Percentiles rank a stretch among this genome's conserved stretches.
phyloP scores from a whole-genome alignment of 2,888 invertebrate genomes.

The Brenthis ino region DNA sequence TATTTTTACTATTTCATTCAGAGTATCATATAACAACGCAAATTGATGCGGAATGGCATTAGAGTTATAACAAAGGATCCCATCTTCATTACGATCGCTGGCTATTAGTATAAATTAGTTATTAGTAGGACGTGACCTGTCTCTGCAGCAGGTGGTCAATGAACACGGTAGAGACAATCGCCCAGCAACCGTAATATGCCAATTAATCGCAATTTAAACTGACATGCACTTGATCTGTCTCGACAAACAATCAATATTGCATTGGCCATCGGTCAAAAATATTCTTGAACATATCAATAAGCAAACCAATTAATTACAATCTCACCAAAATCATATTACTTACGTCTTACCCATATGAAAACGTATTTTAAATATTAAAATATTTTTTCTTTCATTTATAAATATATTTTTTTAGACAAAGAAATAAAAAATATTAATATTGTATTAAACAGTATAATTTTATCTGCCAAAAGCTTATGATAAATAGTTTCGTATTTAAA shows the following conservation, averaged over 20 bases:
- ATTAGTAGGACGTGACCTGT: constrained; percentile 23
- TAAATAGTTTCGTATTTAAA: too few relatives aligned
- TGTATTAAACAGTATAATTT: too few relatives aligned
- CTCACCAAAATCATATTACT: too few relatives aligned
- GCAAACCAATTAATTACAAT: neutral
- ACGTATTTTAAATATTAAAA: too few relatives aligned
- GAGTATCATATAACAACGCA: constrained; percentile 5
- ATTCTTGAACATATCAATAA: constrained; percentile 5
- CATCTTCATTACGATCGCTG: constrained; percentile 9
- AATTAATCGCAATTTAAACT: constrained; percentile 57
- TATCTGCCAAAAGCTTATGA: too few relatives aligned
- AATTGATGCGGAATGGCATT: constrained; percentile 9
- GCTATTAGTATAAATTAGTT: constrained; percentile 22
- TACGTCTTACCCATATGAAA: too few relatives aligned
- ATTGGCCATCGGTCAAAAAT: constrained; percentile 32
- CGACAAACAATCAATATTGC: constrained; percentile 42
- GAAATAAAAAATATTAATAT: too few relatives aligned
- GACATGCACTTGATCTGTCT: constrained; percentile 57
- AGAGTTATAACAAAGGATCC: neutral
- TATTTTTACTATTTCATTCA: constrained; percentile 11
- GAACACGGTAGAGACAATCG: constrained; percentile 30
- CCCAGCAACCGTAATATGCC: constrained; percentile 41
- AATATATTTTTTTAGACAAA: too few relatives aligned
- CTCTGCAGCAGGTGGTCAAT: constrained; percentile 38
- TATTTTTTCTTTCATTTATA: too few relatives aligned